Conservation (phyloP, 2,113 vertebrate genomes). For the Hippocampus comes region DNA sequence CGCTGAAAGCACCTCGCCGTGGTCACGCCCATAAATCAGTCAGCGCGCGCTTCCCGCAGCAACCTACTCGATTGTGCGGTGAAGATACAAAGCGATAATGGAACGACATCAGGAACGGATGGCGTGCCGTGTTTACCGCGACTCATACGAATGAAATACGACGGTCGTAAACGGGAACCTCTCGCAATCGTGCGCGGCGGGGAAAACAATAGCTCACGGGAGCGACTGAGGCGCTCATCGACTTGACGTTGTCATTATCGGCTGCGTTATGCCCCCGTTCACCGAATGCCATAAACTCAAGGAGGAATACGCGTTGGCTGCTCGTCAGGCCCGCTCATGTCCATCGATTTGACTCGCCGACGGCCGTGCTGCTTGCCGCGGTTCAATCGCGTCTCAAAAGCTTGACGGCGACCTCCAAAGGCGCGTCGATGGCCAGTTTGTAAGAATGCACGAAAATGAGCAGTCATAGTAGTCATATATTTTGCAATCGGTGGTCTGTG, state of each 20-base stretch:
- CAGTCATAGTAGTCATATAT: neutral
- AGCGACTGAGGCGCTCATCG: constrained; percentile 29
- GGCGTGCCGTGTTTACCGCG: constrained; percentile 21
- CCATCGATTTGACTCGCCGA: constrained; percentile 32
- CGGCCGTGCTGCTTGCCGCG: constrained; percentile 24
- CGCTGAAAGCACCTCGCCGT: constrained; percentile 22
- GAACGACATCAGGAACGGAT: constrained; percentile 24
- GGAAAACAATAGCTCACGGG: constrained; percentile 15
- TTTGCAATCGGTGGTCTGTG: too few species aligned
- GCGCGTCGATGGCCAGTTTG: constrained; percentile 22
- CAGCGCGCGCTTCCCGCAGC: constrained; percentile 13
- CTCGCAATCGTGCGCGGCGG: constrained; percentile 2
- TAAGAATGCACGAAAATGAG: constrained; percentile 16
- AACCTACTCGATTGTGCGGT: constrained; percentile 15
- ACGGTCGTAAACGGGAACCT: constrained; percentile 40
- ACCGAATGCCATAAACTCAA: constrained; percentile 28
- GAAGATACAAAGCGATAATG: constrained; percentile 29
- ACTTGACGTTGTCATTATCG: constrained; percentile 33
- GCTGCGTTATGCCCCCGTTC: constrained; percentile 27
- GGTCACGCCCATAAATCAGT: constrained; percentile 20
- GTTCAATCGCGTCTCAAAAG: constrained; percentile 22
- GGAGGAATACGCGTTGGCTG: constrained; percentile 8
- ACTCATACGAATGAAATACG: constrained; percentile 42
- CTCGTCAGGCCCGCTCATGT: constrained; percentile 27
- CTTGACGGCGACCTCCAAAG: constrained; percentile 23